These are phyloP conservation scores for Lepidocyrtinus sp. DNA, from an alignment of 2,888 invertebrate species.

Conservation along the genomic window DNA sequence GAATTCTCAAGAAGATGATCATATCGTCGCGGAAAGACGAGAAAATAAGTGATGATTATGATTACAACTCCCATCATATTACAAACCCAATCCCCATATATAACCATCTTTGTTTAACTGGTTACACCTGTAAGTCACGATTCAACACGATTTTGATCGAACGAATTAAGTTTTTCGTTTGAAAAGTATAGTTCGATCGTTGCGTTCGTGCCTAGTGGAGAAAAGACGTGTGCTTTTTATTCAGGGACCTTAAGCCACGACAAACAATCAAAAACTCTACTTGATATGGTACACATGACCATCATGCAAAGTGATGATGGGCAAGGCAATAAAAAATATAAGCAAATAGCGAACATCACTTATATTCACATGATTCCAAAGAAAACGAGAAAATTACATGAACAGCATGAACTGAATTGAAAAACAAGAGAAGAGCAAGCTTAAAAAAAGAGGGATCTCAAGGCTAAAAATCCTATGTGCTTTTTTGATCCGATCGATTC, in stretches of 20 bases:
- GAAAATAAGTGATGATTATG: constrained; percentile 20
- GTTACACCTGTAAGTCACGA: constrained; percentile 66
- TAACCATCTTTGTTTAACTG: constrained; percentile 34
- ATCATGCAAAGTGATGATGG: constrained; percentile 51
- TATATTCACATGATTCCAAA: no score
- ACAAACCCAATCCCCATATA: not conserved
- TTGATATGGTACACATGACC: constrained; percentile 45
- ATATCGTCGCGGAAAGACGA: constrained; percentile 19
- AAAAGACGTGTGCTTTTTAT: constrained; percentile 1
- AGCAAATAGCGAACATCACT: not conserved
- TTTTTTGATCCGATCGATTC: constrained; percentile 53
- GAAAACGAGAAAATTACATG: constrained; percentile 28
- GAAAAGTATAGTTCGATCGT: no score
- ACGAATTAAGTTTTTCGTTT: no score
- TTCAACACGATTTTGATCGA: constrained; percentile 62
- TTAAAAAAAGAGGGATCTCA: not conserved
- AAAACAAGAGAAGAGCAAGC: constrained; percentile 17
- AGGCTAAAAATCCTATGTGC: constrained; percentile 23
- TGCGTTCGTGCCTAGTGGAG: constrained; percentile 16
- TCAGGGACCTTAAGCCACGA: constrained; percentile 38
- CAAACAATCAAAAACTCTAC: constrained; percentile 51
- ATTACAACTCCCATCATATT: not conserved
- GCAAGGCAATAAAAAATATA: constrained; percentile 34
- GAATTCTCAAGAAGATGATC: not conserved
- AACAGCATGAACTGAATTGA: constrained; percentile 57